Evolutionary conservation across 2,888 invertebrate genomes (phyloP).

Genomic region (Andricus curvator): DNA sequence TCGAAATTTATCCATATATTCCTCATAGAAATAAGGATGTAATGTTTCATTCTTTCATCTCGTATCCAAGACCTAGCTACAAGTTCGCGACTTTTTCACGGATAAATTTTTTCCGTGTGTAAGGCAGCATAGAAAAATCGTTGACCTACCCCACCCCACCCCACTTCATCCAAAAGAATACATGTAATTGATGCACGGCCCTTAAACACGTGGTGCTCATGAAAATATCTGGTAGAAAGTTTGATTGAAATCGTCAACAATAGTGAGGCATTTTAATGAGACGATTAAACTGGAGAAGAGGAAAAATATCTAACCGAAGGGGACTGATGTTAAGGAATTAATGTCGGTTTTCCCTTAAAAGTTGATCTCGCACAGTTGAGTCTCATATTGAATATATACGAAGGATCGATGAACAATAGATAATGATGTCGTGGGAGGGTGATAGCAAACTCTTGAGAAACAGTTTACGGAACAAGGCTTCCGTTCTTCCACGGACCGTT

Average conservation of each 20-base stretch:
- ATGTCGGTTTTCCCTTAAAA: neutral
- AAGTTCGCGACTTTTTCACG: no score
- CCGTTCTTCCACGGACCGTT: conserved; percentile 34
- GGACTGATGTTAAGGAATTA: neutral
- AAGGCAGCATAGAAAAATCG: no score
- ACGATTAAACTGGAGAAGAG: neutral
- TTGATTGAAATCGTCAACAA: neutral
- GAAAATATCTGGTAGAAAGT: neutral
- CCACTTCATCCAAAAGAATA: no score
- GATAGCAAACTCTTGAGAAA: conserved; percentile 24
- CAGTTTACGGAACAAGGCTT: conserved; percentile 34
- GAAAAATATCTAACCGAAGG: neutral
- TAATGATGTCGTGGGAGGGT: conserved; percentile 13
- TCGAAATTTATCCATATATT: no score
- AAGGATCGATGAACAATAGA: conserved; percentile 32
- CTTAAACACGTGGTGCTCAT: neutral
- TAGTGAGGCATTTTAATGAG: neutral
- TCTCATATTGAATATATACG: neutral
- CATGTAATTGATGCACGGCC: no score
- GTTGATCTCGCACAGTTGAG: conserved; percentile 25
- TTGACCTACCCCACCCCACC: no score
- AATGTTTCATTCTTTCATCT: no score
- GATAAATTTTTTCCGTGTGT: no score
- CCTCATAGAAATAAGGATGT: no score
- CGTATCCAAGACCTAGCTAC: no score